Evolutionary conservation across 2,797 vertebrate genomes (phyloP).

Genomic region (Apogon talboti): DNA sequence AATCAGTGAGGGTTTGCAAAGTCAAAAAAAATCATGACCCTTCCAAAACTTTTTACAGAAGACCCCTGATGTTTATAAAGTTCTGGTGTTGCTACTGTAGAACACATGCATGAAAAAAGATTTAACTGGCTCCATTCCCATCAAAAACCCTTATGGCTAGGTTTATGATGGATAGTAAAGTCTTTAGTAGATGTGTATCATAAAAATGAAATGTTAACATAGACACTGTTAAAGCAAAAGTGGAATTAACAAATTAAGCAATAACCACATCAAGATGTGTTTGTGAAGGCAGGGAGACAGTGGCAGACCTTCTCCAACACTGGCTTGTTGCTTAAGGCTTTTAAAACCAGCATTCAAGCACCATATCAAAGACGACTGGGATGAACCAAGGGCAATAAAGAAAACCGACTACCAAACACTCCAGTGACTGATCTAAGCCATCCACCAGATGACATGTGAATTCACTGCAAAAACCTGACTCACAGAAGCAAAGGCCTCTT

Average conservation of each 20-base stretch:
- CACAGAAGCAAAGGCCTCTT: slow-evolving; percentile 23
- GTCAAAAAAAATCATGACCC: slow-evolving; percentile 9
- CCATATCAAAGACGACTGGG: slow-evolving; percentile 71
- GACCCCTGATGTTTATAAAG: slow-evolving; percentile 9
- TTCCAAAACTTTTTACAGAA: neutral
- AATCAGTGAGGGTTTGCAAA: slow-evolving; percentile 2
- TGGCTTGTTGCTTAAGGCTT: slow-evolving; percentile 59
- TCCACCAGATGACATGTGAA: slow-evolving; percentile 67
- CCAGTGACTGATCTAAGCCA: slow-evolving; percentile 55
- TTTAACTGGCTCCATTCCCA: slow-evolving; percentile 40
- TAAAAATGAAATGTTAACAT: slow-evolving; percentile 80
- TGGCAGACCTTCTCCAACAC: slow-evolving; percentile 55
- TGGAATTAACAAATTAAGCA: slow-evolving; percentile 77
- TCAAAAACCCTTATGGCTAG: slow-evolving; percentile 28
- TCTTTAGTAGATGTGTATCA: slow-evolving; percentile 73
- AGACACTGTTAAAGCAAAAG: slow-evolving; percentile 71
- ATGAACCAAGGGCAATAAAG: slow-evolving; percentile 67
- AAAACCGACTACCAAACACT: slow-evolving; percentile 48
- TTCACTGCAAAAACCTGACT: slow-evolving; percentile 38
- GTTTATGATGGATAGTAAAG: slow-evolving; percentile 71
- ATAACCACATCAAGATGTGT: slow-evolving; percentile 81
- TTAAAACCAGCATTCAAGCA: slow-evolving; percentile 64
- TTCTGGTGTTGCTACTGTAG: slow-evolving; percentile 40
- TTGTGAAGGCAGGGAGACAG: slow-evolving; percentile 69
- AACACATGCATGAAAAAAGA: slow-evolving; percentile 41